Base-by-base conservation (phyloP, 2,113 vertebrate genomes). In the Cromileptes altivelis region DNA sequence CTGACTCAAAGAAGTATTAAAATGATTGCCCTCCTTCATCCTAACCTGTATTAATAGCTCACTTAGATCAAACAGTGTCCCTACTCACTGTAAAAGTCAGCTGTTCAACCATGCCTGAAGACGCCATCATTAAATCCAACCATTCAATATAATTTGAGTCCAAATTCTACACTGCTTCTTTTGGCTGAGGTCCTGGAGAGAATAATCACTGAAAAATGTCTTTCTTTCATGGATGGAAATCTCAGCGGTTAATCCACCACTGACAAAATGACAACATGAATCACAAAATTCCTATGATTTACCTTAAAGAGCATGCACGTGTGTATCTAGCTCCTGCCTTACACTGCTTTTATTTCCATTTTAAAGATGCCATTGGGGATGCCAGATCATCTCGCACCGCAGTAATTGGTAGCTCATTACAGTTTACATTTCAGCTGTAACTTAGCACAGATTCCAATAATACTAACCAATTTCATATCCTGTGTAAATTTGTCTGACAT, bases 21-120 rank as follows among this genome's bases (percentile, higher is more conserved):
- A 73, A 63, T 27, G 63, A 63, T 12, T 78, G 1, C 65, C 15
- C 13, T 78, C 19, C 4, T 71, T 23, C 19, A 67, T 71, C 12
- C 74, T 75, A 70, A 70, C 70, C 25, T 45, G 56, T 37, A 62
- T 80, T 37, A 17, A 30, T 78, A 18, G 40, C 53, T 71, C 21
- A 63, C 37, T 67, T 62, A 52, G 55, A 27, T 53, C 42, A 69
- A 69, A 45, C 45, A 18, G 9, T 68, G 47, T 69, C 40, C 75
- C 37, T 57, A 19, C 21, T 67, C 25, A 25, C 12, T 65, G 30
- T 37, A 70, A 50, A 60, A 67, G 63, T 70, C 68, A 55, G 57
- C 63, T 33, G 23, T 64, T 79, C 33, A 70, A n/a, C 23, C 53
- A 49, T 37, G 70, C 45, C 67, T 71, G 23, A 75, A 25, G 30